Percentiles rank a stretch among this genome's conserved stretches.
phyloP scores from a whole-genome alignment of 1,140 invertebrate genomes.

The Eufriesea mexicana region DNA sequence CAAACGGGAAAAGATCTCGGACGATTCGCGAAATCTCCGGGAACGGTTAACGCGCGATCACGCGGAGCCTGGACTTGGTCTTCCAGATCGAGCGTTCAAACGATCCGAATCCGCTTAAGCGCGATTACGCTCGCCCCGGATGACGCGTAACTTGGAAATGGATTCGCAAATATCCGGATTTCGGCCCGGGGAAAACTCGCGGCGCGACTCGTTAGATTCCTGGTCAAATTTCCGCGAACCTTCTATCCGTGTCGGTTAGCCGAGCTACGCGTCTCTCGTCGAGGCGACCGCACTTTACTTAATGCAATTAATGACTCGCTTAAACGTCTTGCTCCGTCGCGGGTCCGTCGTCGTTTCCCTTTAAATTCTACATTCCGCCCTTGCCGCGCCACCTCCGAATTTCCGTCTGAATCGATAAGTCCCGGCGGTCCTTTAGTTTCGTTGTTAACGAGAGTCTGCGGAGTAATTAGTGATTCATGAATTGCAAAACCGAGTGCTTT shows the following conservation, averaged over 20 bases:
- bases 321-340: conserved; percentile 50
- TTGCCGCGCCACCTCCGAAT: conserved; percentile 7
- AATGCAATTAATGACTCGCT: conserved; percentile 70
- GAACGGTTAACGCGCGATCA: not conserved
- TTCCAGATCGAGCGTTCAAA: not conserved
- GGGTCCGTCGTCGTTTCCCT: conserved; percentile 26
- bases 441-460: conserved; percentile 40
- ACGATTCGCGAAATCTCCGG: too few species aligned
- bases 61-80: too few species aligned
- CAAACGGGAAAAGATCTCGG: not conserved
- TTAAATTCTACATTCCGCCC: conserved; percentile 47
- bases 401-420: conserved; percentile 57
- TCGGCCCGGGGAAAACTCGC: not conserved
- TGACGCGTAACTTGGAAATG: too few species aligned
- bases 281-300: conserved; percentile 60
- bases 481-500: conserved; percentile 39
- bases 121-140: not conserved
- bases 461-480: conserved; percentile 55
- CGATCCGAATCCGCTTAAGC: not conserved
- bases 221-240: conserved; percentile 45
- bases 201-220: conserved; percentile 46
- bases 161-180: not conserved
- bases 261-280: conserved; percentile 2
- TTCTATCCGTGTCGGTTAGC: conserved; percentile 37
- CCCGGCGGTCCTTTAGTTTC: conserved; percentile 44